Conservation (phyloP, 2,113 vertebrate species). For the Notothenia rossii region DNA sequence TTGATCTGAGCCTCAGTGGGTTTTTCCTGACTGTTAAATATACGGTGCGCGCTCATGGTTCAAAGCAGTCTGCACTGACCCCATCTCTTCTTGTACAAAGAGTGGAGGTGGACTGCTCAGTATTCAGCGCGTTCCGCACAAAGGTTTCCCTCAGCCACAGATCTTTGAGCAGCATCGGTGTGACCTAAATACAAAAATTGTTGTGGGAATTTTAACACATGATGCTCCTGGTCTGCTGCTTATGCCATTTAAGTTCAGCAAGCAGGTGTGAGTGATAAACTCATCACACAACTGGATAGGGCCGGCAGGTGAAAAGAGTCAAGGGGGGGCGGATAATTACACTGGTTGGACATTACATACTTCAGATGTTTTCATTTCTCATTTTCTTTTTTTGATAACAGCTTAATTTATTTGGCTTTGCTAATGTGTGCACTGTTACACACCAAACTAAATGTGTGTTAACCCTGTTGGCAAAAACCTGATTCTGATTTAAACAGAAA, state of each 20-base stretch:
- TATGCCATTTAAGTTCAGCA: conserved; percentile 17
- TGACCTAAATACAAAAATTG: background rate
- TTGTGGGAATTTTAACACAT: background rate
- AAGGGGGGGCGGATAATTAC: no score
- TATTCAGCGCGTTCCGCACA: background rate
- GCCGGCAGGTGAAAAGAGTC: no score
- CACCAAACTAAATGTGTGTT: no score
- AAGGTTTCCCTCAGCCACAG: background rate
- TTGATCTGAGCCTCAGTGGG: conserved; percentile 30
- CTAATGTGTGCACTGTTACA: no score
- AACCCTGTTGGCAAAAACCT: no score
- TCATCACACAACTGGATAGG: background rate
- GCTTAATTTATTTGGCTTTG: no score
- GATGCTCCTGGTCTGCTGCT: background rate
- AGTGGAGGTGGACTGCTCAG: conserved; percentile 1
- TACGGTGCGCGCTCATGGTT: conserved; percentile 10
- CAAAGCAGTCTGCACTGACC: conserved; percentile 39
- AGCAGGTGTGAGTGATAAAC: conserved; percentile 7
- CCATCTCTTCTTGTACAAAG: conserved; percentile 11
- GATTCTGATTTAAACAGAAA: background rate
- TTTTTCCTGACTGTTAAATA: conserved; percentile 36
- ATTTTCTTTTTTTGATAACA: no score
- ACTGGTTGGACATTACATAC: no score
- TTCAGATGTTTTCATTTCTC: no score
- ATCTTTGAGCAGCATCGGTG: conserved; percentile 13